These are phyloP conservation scores for Camponotus floridanus DNA, from an alignment of 1,140 invertebrate genomes.

Conservation along the genomic window DNA sequence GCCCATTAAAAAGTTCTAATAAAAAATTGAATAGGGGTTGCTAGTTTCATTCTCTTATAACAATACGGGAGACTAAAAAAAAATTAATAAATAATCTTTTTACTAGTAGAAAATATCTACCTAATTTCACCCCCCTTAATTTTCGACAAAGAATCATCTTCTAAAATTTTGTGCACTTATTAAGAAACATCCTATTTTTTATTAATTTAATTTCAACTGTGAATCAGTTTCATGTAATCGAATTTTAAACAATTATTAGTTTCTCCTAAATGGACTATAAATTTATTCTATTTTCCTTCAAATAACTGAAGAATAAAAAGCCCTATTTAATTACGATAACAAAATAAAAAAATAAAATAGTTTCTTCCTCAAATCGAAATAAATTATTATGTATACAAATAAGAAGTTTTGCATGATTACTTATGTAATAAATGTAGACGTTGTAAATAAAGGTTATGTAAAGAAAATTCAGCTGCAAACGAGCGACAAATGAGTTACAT, in stretches of 20 bases:
- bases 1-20: too few relatives aligned
- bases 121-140: too few relatives aligned
- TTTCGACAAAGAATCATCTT: too few relatives aligned
- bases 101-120: too few relatives aligned
- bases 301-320: not conserved
- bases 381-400: not conserved
- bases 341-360: not conserved
- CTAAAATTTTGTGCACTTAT: too few relatives aligned
- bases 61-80: too few relatives aligned
- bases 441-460: constrained; percentile 10
- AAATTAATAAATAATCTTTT: too few relatives aligned
- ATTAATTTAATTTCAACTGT: not conserved
- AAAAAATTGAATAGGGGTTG: too few relatives aligned
- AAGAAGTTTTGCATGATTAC: not conserved
- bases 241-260: not conserved
- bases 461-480: constrained; percentile 33
- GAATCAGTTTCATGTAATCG: not conserved
- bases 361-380: not conserved
- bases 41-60: too few relatives aligned
- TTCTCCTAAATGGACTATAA: not conserved
- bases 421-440: constrained; percentile 3
- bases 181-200: not conserved
- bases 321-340: not conserved
- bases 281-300: not conserved
- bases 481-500: not conserved